Conservation (phyloP, 2,888 invertebrate genomes). For the Plagodis dolabraria region DNA sequence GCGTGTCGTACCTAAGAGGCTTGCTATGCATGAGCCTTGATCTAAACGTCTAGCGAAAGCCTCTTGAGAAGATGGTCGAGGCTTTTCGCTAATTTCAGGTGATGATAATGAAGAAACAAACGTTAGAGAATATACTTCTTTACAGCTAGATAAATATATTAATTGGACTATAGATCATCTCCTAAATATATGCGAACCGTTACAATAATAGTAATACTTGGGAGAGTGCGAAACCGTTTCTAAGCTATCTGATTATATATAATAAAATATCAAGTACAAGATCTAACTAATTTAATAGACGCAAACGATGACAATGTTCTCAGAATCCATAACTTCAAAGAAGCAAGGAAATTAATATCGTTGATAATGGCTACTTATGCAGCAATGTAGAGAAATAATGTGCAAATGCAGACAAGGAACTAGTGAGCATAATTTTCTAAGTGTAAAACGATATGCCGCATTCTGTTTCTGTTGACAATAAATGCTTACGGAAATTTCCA, state of each 20-base stretch:
- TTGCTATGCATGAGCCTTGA: too few species aligned
- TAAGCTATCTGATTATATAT: neutral
- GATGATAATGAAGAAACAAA: too few species aligned
- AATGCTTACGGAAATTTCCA: conserved; percentile 20
- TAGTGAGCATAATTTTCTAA: conserved; percentile 23
- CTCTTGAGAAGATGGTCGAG: too few species aligned
- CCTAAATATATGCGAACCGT: too few species aligned
- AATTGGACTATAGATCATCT: too few species aligned
- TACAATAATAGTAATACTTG: neutral
- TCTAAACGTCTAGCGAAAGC: too few species aligned
- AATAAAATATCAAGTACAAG: neutral
- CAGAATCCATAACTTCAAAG: conserved; percentile 20
- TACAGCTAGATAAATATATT: too few species aligned
- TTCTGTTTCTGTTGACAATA: conserved; percentile 20
- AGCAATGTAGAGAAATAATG: conserved; percentile 23
- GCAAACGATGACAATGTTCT: conserved; percentile 14
- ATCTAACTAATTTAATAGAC: conserved; percentile 6
- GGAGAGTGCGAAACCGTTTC: neutral
- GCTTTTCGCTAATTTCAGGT: too few species aligned
- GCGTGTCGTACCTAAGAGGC: too few species aligned
- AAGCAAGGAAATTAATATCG: conserved; percentile 25
- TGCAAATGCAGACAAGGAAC: conserved; percentile 12
- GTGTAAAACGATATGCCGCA: conserved; percentile 20
- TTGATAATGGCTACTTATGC: conserved; percentile 20
- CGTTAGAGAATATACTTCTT: too few species aligned